Conservation (phyloP, 2,113 vertebrate genomes). For the Sander vitreus region DNA sequence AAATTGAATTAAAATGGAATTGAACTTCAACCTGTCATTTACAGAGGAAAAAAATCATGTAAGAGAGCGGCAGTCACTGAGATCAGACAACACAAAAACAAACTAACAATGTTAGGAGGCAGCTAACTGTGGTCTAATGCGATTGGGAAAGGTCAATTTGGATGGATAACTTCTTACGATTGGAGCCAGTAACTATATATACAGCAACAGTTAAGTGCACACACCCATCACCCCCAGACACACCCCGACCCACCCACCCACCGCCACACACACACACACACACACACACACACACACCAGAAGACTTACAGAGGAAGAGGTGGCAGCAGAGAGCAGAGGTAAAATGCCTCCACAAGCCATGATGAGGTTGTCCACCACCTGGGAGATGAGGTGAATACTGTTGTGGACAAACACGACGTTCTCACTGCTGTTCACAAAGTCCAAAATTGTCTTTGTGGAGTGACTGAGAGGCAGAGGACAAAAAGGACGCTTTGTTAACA, state of each 20-base stretch:
- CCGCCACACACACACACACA: not conserved
- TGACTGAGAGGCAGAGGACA: conserved; percentile 83
- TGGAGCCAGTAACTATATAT: conserved; percentile 15
- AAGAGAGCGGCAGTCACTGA: conserved; percentile 48
- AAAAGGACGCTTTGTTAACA: not conserved
- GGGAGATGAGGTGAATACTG: conserved; percentile 97
- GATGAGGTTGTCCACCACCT: conserved; percentile 98
- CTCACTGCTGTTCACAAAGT: conserved; percentile 98
- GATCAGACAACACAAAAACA: conserved; percentile 71
- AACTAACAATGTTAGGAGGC: conserved; percentile 75
- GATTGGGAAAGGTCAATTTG: conserved; percentile 79
- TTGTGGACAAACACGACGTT: conserved; percentile 99
- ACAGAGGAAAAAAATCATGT: conserved; percentile 51
- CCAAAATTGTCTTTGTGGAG: conserved; percentile 97
- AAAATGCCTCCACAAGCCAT: conserved; percentile 98
- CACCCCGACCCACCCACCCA: not conserved
- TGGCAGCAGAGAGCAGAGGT: conserved; percentile 96
- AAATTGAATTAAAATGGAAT: conserved; percentile 48
- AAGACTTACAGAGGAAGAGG: conserved; percentile 92
- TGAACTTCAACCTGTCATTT: conserved; percentile 54
- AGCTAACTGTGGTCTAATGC: conserved; percentile 74
- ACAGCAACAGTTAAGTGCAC: conserved; percentile 1
- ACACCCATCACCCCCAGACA: conserved; percentile 6
- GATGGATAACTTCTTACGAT: conserved; percentile 71
- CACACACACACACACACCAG: not conserved